A percentile compares a stretch with the other conserved stretches of the same genome.
phyloP scores from a whole-genome alignment of 2,113 vertebrate species.

The Morone saxatilis region DNA sequence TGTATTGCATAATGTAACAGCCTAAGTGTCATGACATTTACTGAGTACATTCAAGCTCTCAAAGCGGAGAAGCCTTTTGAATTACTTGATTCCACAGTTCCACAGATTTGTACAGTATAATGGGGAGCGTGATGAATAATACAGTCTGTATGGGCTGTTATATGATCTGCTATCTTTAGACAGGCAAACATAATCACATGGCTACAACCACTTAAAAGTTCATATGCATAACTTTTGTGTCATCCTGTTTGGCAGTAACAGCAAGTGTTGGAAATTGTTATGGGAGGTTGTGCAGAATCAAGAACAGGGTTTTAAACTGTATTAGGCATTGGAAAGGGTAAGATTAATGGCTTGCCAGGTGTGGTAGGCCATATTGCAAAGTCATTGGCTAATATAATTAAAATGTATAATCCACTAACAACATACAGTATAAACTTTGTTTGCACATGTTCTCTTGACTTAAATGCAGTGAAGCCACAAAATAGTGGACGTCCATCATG shows the following conservation, averaged over 20 bases:
- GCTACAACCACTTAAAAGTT: not conserved
- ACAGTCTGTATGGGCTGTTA: conserved; percentile 1
- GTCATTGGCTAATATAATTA: not conserved
- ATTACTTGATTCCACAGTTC: conserved; percentile 18
- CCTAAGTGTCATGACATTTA: conserved; percentile 62
- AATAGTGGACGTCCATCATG: not conserved
- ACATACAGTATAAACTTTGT: not conserved
- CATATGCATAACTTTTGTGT: not conserved
- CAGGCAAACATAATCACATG: conserved; percentile 10
- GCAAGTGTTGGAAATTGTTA: not conserved
- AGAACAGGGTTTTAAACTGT: not conserved
- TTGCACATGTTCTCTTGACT: not conserved
- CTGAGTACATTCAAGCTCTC: conserved; percentile 41
- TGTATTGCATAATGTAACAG: conserved; percentile 60
- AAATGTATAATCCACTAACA: not conserved
- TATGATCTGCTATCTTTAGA: conserved; percentile 2
- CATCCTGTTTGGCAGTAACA: not conserved
- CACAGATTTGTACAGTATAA: conserved; percentile 18
- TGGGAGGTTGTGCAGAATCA: not conserved
- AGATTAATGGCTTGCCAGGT: not conserved
- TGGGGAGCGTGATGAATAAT: conserved; percentile 37
- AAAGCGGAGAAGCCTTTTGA: conserved; percentile 39
- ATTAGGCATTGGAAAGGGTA: not conserved
- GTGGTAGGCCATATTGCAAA: not conserved
- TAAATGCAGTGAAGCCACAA: not conserved